phyloP scores from a whole-genome alignment of 2,797 vertebrate species.

The Danio kyathit region DNA sequence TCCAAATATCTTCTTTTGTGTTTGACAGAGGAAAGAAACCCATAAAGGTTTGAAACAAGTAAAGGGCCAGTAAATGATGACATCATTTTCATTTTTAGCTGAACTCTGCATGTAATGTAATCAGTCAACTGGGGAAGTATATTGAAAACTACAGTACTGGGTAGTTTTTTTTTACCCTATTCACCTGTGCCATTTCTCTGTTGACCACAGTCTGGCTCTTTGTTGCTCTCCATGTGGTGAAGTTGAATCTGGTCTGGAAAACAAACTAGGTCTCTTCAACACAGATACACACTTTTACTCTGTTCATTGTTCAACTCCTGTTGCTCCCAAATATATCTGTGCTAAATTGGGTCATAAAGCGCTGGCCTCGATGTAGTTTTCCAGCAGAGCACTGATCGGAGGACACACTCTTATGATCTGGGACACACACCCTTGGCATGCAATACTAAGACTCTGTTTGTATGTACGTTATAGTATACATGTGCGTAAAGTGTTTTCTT shows the following conservation, averaged over 20 bases:
- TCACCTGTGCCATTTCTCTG: background rate
- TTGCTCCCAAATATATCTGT: constrained; percentile 56
- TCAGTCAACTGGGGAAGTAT: too few species aligned
- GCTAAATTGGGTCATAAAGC: constrained; percentile 56
- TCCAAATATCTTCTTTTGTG: too few species aligned
- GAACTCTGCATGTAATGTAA: too few species aligned
- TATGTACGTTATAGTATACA: background rate
- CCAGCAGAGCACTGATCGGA: constrained; percentile 39
- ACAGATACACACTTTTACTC: constrained; percentile 17
- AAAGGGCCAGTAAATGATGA: too few species aligned
- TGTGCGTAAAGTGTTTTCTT: too few species aligned
- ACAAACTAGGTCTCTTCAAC: constrained; percentile 36
- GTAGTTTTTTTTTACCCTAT: too few species aligned
- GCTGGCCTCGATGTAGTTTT: constrained; percentile 50
- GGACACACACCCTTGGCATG: constrained; percentile 17
- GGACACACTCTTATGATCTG: constrained; percentile 25
- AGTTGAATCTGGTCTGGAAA: constrained; percentile 2
- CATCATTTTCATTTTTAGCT: too few species aligned
- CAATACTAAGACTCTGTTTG: constrained; percentile 3
- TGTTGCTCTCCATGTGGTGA: background rate
- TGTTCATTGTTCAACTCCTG: constrained; percentile 50
- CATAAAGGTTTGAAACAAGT: too few species aligned
- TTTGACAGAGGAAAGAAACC: too few species aligned
- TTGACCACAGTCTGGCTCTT: background rate
- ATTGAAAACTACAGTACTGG: too few species aligned